Percentiles rank a stretch among this genome's conserved stretches.
These are phyloP conservation scores for Origma solitaria DNA, from an alignment of 2,113 vertebrate species.

Conservation along the genomic window DNA sequence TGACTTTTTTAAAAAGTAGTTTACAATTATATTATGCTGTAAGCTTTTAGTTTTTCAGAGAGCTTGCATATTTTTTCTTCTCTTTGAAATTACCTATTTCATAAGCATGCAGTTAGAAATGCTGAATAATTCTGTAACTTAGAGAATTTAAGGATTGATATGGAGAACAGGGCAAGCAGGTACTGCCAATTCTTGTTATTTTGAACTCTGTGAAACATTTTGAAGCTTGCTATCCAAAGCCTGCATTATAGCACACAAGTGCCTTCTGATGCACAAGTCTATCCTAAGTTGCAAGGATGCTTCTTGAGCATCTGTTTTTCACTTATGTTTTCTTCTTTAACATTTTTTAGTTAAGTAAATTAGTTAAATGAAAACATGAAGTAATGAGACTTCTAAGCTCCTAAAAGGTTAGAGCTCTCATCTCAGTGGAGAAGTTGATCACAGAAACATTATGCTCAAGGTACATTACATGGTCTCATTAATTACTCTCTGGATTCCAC, in stretches of 20 bases:
- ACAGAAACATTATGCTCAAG: neutral
- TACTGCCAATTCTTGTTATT: neutral
- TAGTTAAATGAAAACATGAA: neutral
- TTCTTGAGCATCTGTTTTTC: neutral
- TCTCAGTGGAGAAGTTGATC: neutral
- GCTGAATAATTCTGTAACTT: neutral
- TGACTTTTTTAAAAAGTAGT: neutral
- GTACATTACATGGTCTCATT: neutral
- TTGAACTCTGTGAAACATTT: neutral
- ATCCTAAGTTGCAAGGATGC: neutral
- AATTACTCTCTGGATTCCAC: neutral
- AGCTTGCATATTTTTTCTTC: neutral
- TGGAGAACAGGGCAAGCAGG: neutral
- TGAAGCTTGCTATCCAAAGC: neutral
- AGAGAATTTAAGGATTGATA: neutral
- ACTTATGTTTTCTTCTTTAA: neutral
- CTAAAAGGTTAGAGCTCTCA: neutral
- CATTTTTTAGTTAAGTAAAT: neutral
- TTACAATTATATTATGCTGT: neutral
- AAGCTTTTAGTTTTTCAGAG: neutral
- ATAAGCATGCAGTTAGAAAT: neutral
- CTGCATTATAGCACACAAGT: neutral
- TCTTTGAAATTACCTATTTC: neutral
- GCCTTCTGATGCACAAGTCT: neutral
- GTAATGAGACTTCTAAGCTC: neutral